Percentiles rank a stretch among this genome's conserved stretches.
Evolutionary conservation across 1,140 invertebrate species (phyloP).

Genomic region (Helicoverpa zea): DNA sequence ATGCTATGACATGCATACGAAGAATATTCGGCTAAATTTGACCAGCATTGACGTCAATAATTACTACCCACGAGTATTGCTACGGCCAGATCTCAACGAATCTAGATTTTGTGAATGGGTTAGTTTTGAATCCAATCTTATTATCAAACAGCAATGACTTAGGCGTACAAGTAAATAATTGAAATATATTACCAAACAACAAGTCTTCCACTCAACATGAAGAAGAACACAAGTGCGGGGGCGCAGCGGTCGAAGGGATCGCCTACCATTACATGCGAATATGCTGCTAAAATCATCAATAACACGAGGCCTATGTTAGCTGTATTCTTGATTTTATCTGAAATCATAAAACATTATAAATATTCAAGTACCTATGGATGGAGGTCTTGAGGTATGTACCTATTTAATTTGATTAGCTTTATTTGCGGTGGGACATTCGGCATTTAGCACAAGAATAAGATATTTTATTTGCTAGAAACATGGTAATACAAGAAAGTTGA

Average conservation of each 20-base stretch:
- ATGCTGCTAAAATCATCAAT: slow-evolving; percentile 95
- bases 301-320: slow-evolving; percentile 94
- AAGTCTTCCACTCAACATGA: slow-evolving; percentile 97
- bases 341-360: slow-evolving; percentile 23
- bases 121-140: neutral
- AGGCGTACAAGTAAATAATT: neutral
- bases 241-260: slow-evolving; percentile 97
- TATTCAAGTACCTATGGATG: neutral
- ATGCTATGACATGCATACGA: slow-evolving; percentile 12
- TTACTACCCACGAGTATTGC: slow-evolving; percentile 51
- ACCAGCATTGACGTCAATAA: slow-evolving; percentile 56
- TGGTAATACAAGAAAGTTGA: too few relatives aligned
- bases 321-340: slow-evolving; percentile 95
- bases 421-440: too few relatives aligned
- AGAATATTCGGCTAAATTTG: slow-evolving; percentile 45
- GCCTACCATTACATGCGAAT: slow-evolving; percentile 97
- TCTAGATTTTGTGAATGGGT: neutral
- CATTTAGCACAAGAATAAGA: too few relatives aligned
- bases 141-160: too few relatives aligned
- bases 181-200: slow-evolving; percentile 89
- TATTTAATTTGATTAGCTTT: too few relatives aligned
- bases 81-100: slow-evolving; percentile 24
- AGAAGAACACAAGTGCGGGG: slow-evolving; percentile 97
- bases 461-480: too few relatives aligned
- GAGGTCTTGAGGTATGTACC: too few relatives aligned